Evolutionary conservation across 2,797 vertebrate genomes (phyloP).

Genomic region (Pogoniulus pusillus): DNA sequence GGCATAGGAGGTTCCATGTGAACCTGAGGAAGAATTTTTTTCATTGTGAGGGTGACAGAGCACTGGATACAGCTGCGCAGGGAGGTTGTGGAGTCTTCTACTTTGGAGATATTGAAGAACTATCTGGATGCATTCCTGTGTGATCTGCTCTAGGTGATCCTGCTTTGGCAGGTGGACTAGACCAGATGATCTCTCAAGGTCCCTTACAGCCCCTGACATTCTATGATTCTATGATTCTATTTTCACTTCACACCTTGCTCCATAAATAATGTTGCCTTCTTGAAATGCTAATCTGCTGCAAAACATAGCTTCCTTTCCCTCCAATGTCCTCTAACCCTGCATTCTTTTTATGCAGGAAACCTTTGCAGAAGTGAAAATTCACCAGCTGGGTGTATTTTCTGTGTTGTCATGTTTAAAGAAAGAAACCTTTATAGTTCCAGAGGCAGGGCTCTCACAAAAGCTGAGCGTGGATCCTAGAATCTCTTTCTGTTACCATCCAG

Average conservation of each 20-base stretch:
- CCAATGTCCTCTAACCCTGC: not conserved
- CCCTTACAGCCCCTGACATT: too few species aligned
- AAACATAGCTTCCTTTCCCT: not conserved
- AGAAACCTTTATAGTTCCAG: constrained; percentile 86
- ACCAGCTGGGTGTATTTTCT: constrained; percentile 86
- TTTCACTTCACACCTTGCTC: not conserved
- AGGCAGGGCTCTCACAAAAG: constrained; percentile 79
- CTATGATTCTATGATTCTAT: not conserved
- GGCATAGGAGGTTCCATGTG: too few species aligned
- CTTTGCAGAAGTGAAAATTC: constrained; percentile 84
- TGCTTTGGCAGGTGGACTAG: too few species aligned
- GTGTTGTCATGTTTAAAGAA: constrained; percentile 87
- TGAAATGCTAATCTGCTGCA: not conserved
- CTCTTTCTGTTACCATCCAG: constrained; percentile 83
- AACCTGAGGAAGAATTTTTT: too few species aligned
- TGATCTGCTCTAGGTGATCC: too few species aligned
- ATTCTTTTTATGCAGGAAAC: constrained; percentile 73
- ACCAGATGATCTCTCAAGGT: too few species aligned
- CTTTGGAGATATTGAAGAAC: too few species aligned
- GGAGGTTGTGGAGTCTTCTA: too few species aligned
- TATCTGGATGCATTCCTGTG: too few species aligned
- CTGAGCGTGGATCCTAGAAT: constrained; percentile 83
- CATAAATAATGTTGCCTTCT: not conserved
- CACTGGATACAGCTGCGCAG: too few species aligned
- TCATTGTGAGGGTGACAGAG: too few species aligned